These are phyloP conservation scores for Junco hyemalis DNA, from an alignment of 2,113 vertebrate species.

Conservation along the genomic window DNA sequence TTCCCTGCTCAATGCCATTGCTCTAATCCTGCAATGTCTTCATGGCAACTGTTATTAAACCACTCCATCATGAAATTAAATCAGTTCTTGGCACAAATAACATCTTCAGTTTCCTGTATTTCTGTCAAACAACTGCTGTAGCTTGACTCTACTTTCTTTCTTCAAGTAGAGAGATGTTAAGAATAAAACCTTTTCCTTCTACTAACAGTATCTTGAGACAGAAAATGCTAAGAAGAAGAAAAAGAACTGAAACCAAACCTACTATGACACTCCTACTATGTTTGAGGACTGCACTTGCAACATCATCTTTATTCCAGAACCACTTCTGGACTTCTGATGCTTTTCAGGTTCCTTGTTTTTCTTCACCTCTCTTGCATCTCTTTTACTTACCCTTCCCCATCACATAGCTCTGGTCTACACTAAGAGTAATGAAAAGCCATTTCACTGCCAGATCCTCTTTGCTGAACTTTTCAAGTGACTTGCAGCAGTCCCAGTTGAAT, in stretches of 20 bases:
- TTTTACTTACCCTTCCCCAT: neutral
- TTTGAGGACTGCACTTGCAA: neutral
- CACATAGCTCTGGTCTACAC: neutral
- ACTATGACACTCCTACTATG: neutral
- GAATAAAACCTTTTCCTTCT: conserved; percentile 32
- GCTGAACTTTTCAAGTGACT: neutral
- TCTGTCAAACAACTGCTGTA: conserved; percentile 4
- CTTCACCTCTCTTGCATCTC: neutral
- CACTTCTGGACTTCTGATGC: neutral
- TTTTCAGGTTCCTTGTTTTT: neutral
- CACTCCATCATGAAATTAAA: neutral
- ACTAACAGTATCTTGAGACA: neutral
- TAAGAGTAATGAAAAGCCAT: neutral
- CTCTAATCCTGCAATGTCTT: conserved; percentile 1
- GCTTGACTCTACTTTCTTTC: conserved; percentile 17
- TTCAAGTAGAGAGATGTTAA: conserved; percentile 18
- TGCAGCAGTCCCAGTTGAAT: neutral
- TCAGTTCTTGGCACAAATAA: conserved; percentile 6
- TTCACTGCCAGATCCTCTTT: neutral
- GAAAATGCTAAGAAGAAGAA: neutral
- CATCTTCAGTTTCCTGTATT: neutral
- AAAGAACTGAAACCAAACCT: neutral
- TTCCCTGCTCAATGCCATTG: neutral
- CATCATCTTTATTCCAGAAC: neutral
- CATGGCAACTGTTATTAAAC: neutral